Evolutionary conservation across 2,888 invertebrate species (phyloP), one percentile per base, ranked within the genome.

Genomic region (Geophilus truncorum): DNA sequence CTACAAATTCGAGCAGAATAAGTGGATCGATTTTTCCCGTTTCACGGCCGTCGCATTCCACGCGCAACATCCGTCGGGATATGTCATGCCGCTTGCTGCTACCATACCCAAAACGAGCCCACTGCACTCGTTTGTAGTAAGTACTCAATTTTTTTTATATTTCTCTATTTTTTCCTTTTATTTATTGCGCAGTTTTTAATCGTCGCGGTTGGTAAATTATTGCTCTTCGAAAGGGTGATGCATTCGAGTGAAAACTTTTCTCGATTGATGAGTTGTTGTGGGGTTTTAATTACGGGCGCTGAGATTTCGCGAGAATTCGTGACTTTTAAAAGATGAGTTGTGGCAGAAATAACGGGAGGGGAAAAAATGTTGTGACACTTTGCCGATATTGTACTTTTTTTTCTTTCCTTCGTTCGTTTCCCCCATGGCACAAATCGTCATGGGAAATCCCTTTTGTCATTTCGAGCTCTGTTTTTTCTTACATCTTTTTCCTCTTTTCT

Each of bases 31-130:
- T 70, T 70, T 70, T 70, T 3, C 70, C 12, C 10, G 70, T 70
- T 70, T 70, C 70, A 70, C 70, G 70, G 70, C 70, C 70, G 70
- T 70, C 70, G 70, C 70, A 70, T 70, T 70, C 70, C 70, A 70
- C 70, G 70, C 70, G 70, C 70, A 70, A 70, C 70, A 70, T 70
- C 70, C 70, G 70, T 70, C 70, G 70, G 70, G 70, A 70, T 70
- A 70, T 70, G 70, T 70, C 70, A 70, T 70, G 70, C 70, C 12
- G 25, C 15, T 28, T 70, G 70, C 70, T 70, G 70, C 12, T 70
- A 25, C 62, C 23, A 9, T 9, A 15, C 32, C 32, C 32, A 9
- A 32, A 32, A n/a, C n/a, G n/a, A n/a, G n/a, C n/a, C n/a, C n/a
- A n/a, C n/a, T 32, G 4, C 32, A 32, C 32, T 32, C 32, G 32